Evolutionary conservation across 2,113 vertebrate genomes (phyloP), one percentile per base, ranked within the genome.

Genomic region (Phylloscopus trochilus): DNA sequence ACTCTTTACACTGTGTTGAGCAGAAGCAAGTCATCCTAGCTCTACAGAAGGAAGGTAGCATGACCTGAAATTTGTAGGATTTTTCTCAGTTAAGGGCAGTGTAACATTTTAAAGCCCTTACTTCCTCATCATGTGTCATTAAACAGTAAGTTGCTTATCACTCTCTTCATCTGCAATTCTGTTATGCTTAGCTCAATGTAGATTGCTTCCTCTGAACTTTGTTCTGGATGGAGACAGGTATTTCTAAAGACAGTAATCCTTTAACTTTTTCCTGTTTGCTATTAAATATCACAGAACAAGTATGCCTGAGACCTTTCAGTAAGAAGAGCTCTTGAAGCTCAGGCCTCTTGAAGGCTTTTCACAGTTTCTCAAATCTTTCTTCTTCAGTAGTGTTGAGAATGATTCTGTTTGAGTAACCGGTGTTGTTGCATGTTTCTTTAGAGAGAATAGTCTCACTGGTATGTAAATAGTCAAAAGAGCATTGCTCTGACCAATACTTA

Each of bases 151-250:
- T 31, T 72, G 37, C 30, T 49, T 79, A 69, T 66, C 58, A 60
- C 7, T 43, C 5, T 59, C 28, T 88, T 70, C 30, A 70, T 64
- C 59, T 70, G 55, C 30, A 39, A 1, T 74, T 95, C 1, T 67
- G 41, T 80, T 88, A 53, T 3, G 30, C 21, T 73, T 83, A 56
- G 31, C 24, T 83, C 4, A 4, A 11, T 73, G 37, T 46, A 52
- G 70, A 41, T 80, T 73, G 41, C 58, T 82, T 89, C 74, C n/a
- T n/a, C 37, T 94, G 80, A 83, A 93, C 93, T 90, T 95, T 93
- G 83, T 59, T 90, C 91, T 88, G 39, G 33, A 86, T 66, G 22
- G 49, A 66, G 46, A 24, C 13, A 6, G 60, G 13, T 94, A 31
- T 90, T 93, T 91, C 28, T 73, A 58, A 79, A 74, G 39, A 8